Evolutionary conservation across 2,797 vertebrate species (phyloP).

Genomic region (Gymnothorax reevesii): DNA sequence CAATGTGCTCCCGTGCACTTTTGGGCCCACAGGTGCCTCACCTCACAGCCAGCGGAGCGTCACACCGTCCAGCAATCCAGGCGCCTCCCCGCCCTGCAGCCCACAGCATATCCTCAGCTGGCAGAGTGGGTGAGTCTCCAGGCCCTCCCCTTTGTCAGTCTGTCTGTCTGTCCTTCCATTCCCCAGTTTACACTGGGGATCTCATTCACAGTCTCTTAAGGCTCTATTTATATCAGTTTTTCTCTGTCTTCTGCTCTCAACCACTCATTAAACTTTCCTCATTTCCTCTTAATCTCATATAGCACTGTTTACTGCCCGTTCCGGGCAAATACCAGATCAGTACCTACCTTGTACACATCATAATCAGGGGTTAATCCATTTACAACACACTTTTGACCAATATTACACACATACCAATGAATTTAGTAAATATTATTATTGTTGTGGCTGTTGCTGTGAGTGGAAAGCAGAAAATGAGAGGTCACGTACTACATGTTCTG

Average conservation of each 20-base stretch:
- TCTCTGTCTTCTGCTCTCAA: slow-evolving; percentile 7
- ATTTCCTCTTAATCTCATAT: slow-evolving; percentile 10
- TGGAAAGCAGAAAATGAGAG: not conserved
- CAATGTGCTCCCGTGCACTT: no score
- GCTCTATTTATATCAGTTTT: not conserved
- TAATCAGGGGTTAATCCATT: not conserved
- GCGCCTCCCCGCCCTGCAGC: slow-evolving; percentile 90
- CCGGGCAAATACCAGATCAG: not conserved
- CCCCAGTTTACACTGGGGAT: slow-evolving; percentile 35
- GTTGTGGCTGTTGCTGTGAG: not conserved
- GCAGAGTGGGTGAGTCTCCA: slow-evolving; percentile 90
- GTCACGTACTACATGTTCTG: not conserved
- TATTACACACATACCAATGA: not conserved
- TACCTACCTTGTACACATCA: not conserved
- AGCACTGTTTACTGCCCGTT: not conserved
- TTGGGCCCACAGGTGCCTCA: slow-evolving; percentile 81
- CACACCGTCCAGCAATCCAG: slow-evolving; percentile 88
- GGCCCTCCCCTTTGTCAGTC: not conserved
- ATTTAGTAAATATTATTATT: not conserved
- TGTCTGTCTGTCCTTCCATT: not conserved
- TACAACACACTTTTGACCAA: not conserved
- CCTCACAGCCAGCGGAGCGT: slow-evolving; percentile 97
- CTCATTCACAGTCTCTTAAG: slow-evolving; percentile 20
- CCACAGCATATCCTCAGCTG: slow-evolving; percentile 95
- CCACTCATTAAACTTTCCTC: slow-evolving; percentile 21